A percentile compares a stretch with the other conserved stretches of the same genome.
Conservation (phyloP, 2,113 vertebrate genomes). For the Chiloscyllium plagiosum region DNA sequence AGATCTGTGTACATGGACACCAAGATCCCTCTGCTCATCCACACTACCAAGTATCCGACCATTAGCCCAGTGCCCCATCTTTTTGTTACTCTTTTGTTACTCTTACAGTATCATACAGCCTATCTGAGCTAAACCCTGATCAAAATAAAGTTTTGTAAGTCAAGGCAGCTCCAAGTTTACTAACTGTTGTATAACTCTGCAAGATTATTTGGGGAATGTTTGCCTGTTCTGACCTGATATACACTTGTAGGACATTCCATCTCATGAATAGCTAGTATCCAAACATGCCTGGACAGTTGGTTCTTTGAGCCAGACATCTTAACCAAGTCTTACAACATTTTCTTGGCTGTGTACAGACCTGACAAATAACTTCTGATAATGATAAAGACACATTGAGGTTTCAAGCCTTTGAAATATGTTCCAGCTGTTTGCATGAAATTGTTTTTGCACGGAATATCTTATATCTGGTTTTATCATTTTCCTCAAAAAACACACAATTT, state of each 20-base stretch:
- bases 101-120: background rate
- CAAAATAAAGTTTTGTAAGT: background rate
- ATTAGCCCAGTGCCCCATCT: too few species aligned
- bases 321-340: background rate
- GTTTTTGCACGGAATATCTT: background rate
- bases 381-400: background rate
- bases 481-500: background rate
- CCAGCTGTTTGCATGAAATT: background rate
- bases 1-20: too few species aligned
- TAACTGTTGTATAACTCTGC: background rate
- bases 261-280: background rate
- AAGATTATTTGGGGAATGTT: background rate
- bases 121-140: background rate
- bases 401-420: background rate
- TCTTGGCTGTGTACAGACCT: background rate
- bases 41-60: too few species aligned
- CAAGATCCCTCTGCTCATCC: too few species aligned
- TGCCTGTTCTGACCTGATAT: constrained; percentile 29
- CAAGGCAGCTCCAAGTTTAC: background rate
- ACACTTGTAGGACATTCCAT: background rate
- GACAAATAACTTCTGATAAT: background rate
- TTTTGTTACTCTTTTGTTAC: too few species aligned
- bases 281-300: background rate
- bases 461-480: background rate
- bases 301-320: background rate